Conservation (phyloP, 1,140 invertebrate species). For the Drosophila ercepeae region DNA sequence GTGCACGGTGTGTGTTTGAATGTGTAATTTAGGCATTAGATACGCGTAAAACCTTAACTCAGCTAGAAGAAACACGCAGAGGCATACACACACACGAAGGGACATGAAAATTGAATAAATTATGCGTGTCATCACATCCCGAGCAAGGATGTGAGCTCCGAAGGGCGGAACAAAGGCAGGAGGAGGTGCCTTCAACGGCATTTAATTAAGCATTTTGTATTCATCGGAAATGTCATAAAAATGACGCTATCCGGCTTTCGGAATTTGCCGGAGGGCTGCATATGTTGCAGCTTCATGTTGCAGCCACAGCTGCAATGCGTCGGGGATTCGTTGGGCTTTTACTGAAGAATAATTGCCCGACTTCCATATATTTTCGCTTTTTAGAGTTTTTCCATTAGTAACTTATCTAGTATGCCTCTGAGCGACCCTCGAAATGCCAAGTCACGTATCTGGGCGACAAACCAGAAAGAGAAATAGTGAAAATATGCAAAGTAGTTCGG, state of each 20-base stretch:
- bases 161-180: conserved; percentile 4
- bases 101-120: conserved; percentile 79
- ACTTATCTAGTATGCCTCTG: conserved; percentile 39
- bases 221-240: conserved; percentile 82
- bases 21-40: conserved; percentile 82
- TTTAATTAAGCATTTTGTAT: conserved; percentile 82
- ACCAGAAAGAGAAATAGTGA: conserved; percentile 70
- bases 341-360: conserved; percentile 25
- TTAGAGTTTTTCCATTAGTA: not conserved
- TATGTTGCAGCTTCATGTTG: conserved; percentile 40
- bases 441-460: conserved; percentile 67
- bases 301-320: conserved; percentile 46
- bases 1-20: conserved; percentile 53
- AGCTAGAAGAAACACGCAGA: conserved; percentile 10
- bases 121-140: conserved; percentile 81
- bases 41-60: conserved; percentile 72
- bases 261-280: conserved; percentile 8
- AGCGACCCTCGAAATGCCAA: conserved; percentile 35
- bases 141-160: no score
- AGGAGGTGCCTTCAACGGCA: conserved; percentile 32
- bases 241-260: conserved; percentile 27
- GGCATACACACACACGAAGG: conserved; percentile 13
- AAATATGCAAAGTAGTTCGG: conserved; percentile 74
- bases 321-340: conserved; percentile 6
- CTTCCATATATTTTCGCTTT: conserved; percentile 2